Conservation (phyloP, 2,113 vertebrate species). For the Rhombomys opimus region DNA sequence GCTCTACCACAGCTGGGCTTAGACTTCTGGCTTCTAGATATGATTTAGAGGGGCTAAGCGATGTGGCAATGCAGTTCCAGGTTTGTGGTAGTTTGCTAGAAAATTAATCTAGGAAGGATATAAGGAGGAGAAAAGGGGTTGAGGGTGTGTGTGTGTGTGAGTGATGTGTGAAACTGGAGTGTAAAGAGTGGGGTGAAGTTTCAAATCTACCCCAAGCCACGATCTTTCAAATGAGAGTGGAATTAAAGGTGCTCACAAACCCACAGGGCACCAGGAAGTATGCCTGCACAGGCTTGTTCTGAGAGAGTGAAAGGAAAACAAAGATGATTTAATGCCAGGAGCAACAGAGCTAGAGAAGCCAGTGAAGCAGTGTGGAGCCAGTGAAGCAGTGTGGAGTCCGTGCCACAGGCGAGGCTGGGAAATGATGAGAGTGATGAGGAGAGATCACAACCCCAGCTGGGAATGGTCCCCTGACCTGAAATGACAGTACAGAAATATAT, state of each 20-base stretch:
- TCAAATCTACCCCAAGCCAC: neutral
- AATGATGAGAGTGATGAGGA: neutral
- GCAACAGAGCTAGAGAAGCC: neutral
- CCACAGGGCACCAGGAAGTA: neutral
- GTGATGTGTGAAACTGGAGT: neutral
- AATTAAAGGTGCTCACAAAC: neutral
- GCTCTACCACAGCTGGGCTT: neutral
- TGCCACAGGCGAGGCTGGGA: neutral
- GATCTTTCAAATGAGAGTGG: neutral
- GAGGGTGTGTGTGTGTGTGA: neutral
- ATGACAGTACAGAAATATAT: neutral
- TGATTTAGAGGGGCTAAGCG: neutral
- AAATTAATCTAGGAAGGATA: neutral
- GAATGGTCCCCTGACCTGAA: neutral
- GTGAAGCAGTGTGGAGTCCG: neutral
- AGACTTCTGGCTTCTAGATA: neutral
- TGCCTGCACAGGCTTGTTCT: neutral
- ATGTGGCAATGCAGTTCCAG: neutral
- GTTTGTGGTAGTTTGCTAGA: neutral
- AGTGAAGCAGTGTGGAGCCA: neutral
- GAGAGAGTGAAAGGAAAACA: neutral
- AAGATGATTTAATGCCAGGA: neutral
- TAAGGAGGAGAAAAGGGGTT: fast-evolving
- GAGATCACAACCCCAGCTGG: neutral
- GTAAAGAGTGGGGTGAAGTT: neutral